Percentiles rank a stretch among this genome's conserved stretches.
Conservation (phyloP, 1,140 invertebrate species). For the Chrysopa pallens region DNA sequence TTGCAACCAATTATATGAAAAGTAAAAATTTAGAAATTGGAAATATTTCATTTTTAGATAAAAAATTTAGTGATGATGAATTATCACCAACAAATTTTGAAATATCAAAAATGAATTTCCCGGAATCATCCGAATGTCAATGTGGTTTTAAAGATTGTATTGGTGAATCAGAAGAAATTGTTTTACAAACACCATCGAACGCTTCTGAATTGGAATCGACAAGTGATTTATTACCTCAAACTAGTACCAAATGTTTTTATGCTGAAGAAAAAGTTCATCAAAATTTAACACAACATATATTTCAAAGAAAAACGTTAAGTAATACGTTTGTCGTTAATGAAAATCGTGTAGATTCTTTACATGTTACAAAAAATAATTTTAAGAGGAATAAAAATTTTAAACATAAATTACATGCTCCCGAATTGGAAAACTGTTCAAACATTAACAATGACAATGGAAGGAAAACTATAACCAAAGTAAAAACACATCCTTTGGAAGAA, state of each 20-base stretch:
- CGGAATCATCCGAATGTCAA: not conserved
- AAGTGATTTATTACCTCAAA: constrained; percentile 24
- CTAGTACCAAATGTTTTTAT: no score
- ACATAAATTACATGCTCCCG: no score
- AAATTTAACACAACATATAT: no score
- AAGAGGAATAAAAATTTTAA: no score
- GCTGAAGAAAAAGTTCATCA: no score
- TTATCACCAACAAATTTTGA: not conserved
- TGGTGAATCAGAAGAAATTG: not conserved
- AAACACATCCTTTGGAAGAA: constrained; percentile 1
- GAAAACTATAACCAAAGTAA: not conserved
- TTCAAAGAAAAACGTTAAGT: no score
- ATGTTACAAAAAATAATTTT: no score
- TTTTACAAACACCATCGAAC: constrained; percentile 41
- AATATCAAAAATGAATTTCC: not conserved
- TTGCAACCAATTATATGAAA: constrained; percentile 50
- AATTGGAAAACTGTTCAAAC: no score
- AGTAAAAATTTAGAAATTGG: constrained; percentile 45
- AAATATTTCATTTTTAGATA: not conserved
- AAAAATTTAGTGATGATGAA: no score
- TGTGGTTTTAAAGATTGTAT: not conserved
- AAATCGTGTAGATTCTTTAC: no score
- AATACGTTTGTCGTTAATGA: no score
- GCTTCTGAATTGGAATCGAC: constrained; percentile 46
- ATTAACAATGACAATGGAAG: not conserved